phyloP scores from a whole-genome alignment of 2,113 vertebrate species.

The Neotragus moschatus region DNA sequence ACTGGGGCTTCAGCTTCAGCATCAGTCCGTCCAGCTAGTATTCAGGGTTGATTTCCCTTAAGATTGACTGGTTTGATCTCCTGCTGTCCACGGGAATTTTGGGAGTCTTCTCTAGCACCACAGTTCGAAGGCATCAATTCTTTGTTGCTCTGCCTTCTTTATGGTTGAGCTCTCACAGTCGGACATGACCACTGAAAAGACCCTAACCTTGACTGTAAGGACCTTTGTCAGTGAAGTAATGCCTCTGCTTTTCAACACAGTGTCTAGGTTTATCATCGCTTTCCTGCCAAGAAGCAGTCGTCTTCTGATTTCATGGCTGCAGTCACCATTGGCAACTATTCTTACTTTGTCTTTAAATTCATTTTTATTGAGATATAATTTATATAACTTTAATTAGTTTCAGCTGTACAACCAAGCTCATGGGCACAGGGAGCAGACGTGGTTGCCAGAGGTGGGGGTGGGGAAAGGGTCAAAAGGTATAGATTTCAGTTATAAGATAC shows the following conservation, averaged over 20 bases:
- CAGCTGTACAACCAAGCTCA: not conserved
- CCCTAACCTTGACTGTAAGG: not conserved
- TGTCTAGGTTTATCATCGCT: fast-evolving
- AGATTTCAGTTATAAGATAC: not conserved
- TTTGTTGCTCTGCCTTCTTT: no score
- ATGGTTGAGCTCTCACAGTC: no score
- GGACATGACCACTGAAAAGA: not conserved
- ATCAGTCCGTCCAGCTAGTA: no score
- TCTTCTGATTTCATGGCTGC: not conserved
- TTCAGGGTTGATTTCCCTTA: no score
- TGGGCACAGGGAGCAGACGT: not conserved
- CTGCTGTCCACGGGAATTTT: no score
- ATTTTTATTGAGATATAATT: not conserved
- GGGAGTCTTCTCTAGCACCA: no score
- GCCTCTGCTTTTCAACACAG: not conserved
- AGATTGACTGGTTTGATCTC: no score
- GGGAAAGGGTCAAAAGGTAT: not conserved
- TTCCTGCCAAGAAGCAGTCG: not conserved
- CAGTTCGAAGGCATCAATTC: no score
- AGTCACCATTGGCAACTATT: not conserved
- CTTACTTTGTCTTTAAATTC: not conserved
- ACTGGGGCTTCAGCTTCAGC: no score
- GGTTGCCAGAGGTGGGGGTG: not conserved
- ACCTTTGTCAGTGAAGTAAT: not conserved
- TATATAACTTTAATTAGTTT: not conserved